Base-by-base conservation (phyloP, 2,113 vertebrate genomes). In the Coptodon rendalli region DNA sequence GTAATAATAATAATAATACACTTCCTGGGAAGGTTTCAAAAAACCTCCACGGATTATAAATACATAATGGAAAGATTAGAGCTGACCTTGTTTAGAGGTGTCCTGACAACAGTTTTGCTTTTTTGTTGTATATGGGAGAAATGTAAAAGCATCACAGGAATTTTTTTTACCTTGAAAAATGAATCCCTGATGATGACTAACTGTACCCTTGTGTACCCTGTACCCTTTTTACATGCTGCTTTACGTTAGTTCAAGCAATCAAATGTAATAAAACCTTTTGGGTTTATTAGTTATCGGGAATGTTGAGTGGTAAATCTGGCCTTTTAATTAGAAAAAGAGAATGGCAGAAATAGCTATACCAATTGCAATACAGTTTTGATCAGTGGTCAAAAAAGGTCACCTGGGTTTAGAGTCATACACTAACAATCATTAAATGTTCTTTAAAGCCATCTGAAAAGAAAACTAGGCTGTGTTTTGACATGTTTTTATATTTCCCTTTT, bases 181-280 rank as follows among this genome's bases (percentile, higher is more conserved):
- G n/a, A 40, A 22, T 13, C 34, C 40, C 9, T 29, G 6, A 76
- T 76, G 40, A 48, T 76, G 43, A 76, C 24, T 48, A 76, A 76
- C 2, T 71, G n/a, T 71, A 43, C 7, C 12, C 0, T 71, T 71
- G 36, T 71, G 19, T 43, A 34, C 16, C 57, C 16, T 61, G 5
- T 34, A 34, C 0, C 16, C n/a, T 24, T 71, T 24, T 71, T 2
- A 48, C 19, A 78, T 1, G 0, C 9, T 78, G 16, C 71, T 50
- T 50, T 19, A 31, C 3, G 2, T 0, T 12, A 7, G 71, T 3
- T 50, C 43, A 78, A 5, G 16, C 24, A 0, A 48, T 29, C 43
- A 78, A 12, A 78, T 78, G 14, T 17, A 22, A 22, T 22, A 22
- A 73, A 45, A 45, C 8, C 2, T 73, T 73, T 27, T 5, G 27